Evolutionary conservation across 23 tunicate genomes (phyloP).

Genomic region (Oikopleura vanhoeffeni): DNA sequence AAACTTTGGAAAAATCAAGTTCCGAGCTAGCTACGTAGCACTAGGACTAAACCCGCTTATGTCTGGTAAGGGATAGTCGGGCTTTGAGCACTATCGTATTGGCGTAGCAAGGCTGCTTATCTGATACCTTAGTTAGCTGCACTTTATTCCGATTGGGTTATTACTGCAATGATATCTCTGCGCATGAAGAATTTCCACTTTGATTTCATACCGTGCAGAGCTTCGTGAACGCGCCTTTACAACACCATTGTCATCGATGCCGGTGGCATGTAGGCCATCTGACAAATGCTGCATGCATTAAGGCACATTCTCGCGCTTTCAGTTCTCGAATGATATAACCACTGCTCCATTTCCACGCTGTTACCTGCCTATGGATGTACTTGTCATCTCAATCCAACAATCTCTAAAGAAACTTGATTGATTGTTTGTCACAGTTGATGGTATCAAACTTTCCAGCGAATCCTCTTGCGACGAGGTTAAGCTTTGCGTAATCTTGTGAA

Average conservation of each 20-base stretch:
- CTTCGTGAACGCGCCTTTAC: not conserved
- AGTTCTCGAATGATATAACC: not conserved
- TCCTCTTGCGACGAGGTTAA: not conserved
- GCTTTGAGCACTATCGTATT: too few relatives aligned
- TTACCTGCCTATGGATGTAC: not conserved
- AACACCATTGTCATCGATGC: not conserved
- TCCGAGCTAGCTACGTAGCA: too few relatives aligned
- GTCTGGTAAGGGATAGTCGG: too few relatives aligned
- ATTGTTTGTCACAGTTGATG: not conserved
- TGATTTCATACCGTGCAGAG: not conserved
- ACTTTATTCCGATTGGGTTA: too few relatives aligned
- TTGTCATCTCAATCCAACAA: not conserved
- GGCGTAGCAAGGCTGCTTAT: too few relatives aligned
- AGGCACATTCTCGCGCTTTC: not conserved
- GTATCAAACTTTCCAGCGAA: not conserved
- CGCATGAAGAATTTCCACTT: not conserved
- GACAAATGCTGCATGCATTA: not conserved
- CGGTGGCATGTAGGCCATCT: not conserved
- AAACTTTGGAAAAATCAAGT: too few relatives aligned
- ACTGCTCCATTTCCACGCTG: not conserved
- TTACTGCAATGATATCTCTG: too few relatives aligned
- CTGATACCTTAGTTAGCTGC: too few relatives aligned
- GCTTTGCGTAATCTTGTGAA: not conserved
- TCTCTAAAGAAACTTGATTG: not conserved
- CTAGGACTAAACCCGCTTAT: too few relatives aligned